These are phyloP conservation scores for Caenorhabditis virilis DNA, from an alignment of 2,888 invertebrate genomes.

Conservation along the genomic window DNA sequence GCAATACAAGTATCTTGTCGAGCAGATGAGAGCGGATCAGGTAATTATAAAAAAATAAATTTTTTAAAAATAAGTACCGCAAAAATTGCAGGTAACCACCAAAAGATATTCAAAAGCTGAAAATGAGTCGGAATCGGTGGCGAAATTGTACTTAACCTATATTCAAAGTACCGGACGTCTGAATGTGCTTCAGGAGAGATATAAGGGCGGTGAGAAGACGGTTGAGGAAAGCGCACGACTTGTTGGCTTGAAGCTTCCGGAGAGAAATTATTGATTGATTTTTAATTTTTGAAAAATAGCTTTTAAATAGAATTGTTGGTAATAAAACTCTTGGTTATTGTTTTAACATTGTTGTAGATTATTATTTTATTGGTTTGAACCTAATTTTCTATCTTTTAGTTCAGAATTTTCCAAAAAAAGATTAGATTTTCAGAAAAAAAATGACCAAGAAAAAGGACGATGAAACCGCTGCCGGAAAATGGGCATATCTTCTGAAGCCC, in stretches of 20 bases:
- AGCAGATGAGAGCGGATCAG: slow-evolving; percentile 54
- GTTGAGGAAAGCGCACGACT: slow-evolving; percentile 62
- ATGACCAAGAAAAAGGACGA: slow-evolving; percentile 2
- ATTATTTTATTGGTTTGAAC: slow-evolving; percentile 4
- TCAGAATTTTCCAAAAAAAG: background rate
- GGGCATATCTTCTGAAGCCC: slow-evolving; percentile 37
- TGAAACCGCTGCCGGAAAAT: slow-evolving; percentile 4
- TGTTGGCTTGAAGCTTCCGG: slow-evolving; percentile 61
- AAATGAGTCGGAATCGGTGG: slow-evolving; percentile 58
- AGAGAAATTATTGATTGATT: slow-evolving; percentile 20
- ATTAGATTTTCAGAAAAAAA: background rate
- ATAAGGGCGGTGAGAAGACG: slow-evolving; percentile 58
- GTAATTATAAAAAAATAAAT: slow-evolving; percentile 12
- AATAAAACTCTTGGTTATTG: background rate
- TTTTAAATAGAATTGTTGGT: background rate
- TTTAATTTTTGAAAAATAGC: background rate
- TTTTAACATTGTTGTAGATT: background rate
- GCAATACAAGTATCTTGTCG: slow-evolving; percentile 49
- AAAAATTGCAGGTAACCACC: slow-evolving; percentile 43
- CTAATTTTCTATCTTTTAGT: background rate
- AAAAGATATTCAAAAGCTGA: slow-evolving; percentile 52
- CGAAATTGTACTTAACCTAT: slow-evolving; percentile 59
- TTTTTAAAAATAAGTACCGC: background rate
- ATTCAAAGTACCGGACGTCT: slow-evolving; percentile 54
- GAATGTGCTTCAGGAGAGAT: slow-evolving; percentile 53